A percentile compares a stretch with the other conserved stretches of the same genome.
Evolutionary conservation across 92 coral and sea anemone genomes (phyloP).

Genomic region (Heteractis magnifica): DNA sequence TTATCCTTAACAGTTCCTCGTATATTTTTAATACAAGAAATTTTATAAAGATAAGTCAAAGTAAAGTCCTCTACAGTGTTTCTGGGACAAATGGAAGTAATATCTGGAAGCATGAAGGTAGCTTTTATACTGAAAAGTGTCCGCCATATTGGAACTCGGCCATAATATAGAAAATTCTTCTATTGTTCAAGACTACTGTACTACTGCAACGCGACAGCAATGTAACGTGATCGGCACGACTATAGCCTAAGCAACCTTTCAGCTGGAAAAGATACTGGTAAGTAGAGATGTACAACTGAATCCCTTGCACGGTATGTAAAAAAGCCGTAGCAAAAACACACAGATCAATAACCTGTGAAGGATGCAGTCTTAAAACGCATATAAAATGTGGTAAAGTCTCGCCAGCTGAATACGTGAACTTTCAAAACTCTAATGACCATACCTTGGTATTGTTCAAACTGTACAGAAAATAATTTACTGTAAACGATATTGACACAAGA

Average conservation of each 20-base stretch:
- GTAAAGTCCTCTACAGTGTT: neutral
- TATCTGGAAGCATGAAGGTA: neutral
- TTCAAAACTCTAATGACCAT: neutral
- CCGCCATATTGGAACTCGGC: constrained; percentile 9
- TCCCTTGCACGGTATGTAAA: constrained; percentile 28
- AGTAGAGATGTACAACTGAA: constrained; percentile 15
- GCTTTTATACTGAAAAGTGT: neutral
- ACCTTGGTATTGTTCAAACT: constrained; percentile 2
- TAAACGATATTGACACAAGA: no score
- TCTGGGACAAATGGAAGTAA: neutral
- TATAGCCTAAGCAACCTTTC: constrained; percentile 9
- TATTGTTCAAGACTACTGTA: neutral
- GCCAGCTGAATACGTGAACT: constrained; percentile 10
- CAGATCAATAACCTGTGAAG: constrained; percentile 18
- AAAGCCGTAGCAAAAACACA: constrained; percentile 31
- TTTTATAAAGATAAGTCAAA: constrained; percentile 1
- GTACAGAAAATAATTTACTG: neutral
- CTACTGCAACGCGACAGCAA: constrained; percentile 4
- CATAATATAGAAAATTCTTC: neutral
- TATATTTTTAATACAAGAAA: neutral
- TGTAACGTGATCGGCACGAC: no score
- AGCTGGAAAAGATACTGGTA: constrained; percentile 8
- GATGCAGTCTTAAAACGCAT: constrained; percentile 16
- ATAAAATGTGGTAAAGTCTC: constrained; percentile 28
- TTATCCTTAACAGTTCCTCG: neutral